Evolutionary conservation across 2,888 invertebrate genomes (phyloP).

Genomic region (Drosophila anomalata): DNA sequence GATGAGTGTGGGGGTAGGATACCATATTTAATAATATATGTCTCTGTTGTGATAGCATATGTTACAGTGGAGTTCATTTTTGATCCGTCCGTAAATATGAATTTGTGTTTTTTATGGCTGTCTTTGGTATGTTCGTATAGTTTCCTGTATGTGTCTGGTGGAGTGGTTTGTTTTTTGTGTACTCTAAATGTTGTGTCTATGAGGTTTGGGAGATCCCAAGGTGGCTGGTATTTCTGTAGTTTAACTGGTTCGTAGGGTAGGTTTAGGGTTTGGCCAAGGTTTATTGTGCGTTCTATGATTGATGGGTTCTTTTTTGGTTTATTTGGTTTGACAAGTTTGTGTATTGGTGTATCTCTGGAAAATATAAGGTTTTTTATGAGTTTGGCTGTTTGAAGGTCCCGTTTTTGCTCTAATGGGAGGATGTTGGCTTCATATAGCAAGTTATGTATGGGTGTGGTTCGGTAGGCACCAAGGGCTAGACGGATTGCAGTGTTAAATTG

Average conservation of each 20-base stretch:
- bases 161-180: conserved; percentile 4
- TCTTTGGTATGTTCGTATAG: conserved; percentile 6
- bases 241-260: conserved; percentile 8
- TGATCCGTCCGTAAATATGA: conserved; percentile 16
- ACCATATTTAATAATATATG: conserved; percentile 10
- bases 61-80: not conserved
- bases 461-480: too few relatives aligned
- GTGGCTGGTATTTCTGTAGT: not conserved
- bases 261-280: not conserved
- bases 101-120: conserved; percentile 11
- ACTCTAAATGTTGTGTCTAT: conserved; percentile 17
- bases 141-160: conserved; percentile 2
- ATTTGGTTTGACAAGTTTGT: not conserved
- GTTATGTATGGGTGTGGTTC: too few relatives aligned
- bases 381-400: not conserved
- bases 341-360: conserved; percentile 1
- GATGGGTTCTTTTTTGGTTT: conserved; percentile 9
- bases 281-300: conserved; percentile 12
- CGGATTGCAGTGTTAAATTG: too few relatives aligned
- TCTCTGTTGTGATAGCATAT: conserved; percentile 11
- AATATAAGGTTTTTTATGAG: too few relatives aligned
- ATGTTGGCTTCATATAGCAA: too few relatives aligned
- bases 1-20: not conserved
- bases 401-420: conserved; percentile 3
- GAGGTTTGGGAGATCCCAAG: not conserved